These are phyloP conservation scores for Gila orcuttii DNA, from an alignment of 2,113 vertebrate species.

Conservation along the genomic window DNA sequence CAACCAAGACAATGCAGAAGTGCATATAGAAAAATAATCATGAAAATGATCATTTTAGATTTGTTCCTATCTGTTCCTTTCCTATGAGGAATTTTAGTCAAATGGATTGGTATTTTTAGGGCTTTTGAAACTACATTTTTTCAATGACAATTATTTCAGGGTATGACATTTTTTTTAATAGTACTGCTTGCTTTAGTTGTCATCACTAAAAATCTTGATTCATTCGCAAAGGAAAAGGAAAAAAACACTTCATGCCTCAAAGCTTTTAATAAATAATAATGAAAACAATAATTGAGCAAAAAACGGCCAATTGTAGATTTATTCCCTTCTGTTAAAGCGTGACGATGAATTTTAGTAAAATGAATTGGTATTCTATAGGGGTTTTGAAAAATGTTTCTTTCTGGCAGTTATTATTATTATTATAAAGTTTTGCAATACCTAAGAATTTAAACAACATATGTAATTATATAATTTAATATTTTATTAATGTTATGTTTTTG, in stretches of 20 bases:
- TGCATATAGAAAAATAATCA: not conserved
- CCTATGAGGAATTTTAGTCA: no score
- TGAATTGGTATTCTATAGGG: not conserved
- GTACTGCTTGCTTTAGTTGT: not conserved
- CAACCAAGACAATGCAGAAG: conserved; percentile 1
- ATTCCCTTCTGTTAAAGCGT: no score
- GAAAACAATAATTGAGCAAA: not conserved
- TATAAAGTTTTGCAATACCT: not conserved
- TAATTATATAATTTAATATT: not conserved
- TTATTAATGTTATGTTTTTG: no score
- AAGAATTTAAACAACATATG: not conserved
- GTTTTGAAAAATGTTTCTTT: not conserved
- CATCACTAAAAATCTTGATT: not conserved
- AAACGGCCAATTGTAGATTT: not conserved
- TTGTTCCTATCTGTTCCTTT: not conserved
- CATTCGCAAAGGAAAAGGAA: no score
- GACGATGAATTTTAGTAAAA: not conserved
- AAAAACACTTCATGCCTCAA: no score
- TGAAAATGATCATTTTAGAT: not conserved
- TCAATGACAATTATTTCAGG: not conserved
- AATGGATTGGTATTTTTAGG: not conserved
- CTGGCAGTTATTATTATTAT: not conserved
- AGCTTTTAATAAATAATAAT: not conserved
- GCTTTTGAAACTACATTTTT: not conserved
- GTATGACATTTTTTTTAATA: not conserved